Conservation (phyloP, 2,113 vertebrate species). For the Corythornis madagascariensis region DNA sequence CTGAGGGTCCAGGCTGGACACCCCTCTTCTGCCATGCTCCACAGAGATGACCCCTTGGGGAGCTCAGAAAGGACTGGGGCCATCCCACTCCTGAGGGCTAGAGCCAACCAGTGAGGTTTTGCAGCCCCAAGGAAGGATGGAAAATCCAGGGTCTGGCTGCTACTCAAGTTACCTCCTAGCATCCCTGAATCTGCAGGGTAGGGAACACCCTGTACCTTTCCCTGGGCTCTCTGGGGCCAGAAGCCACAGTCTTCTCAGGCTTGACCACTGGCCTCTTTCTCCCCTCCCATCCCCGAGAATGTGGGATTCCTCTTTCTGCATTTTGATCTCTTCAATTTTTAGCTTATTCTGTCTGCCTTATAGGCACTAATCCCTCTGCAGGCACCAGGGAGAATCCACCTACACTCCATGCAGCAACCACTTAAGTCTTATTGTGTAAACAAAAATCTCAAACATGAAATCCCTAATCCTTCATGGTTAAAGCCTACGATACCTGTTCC, state of each 20-base stretch:
- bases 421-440: slow-evolving; percentile 64
- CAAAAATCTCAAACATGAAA: slow-evolving; percentile 60
- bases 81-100: background rate
- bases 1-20: background rate
- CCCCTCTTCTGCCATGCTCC: background rate
- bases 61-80: background rate
- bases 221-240: accelerated
- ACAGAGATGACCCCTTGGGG: accelerated
- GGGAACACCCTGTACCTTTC: background rate
- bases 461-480: slow-evolving; percentile 28
- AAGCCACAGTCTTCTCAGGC: accelerated
- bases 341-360: slow-evolving; percentile 50
- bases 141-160: background rate
- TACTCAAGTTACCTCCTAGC: background rate
- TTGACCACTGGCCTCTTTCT: background rate
- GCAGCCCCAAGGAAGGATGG: background rate
- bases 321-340: slow-evolving; percentile 57
- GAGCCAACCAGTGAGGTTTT: background rate
- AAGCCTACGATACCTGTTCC: background rate
- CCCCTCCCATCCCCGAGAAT: background rate
- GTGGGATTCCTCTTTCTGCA: slow-evolving; percentile 31
- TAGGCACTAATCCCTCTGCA: slow-evolving; percentile 65
- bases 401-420: slow-evolving; percentile 56
- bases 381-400: slow-evolving; percentile 63
- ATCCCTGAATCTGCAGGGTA: background rate